A percentile compares a stretch with the other conserved stretches of the same genome.
Evolutionary conservation across 2,113 vertebrate genomes (phyloP).

Genomic region (Triplophysa tibetana): DNA sequence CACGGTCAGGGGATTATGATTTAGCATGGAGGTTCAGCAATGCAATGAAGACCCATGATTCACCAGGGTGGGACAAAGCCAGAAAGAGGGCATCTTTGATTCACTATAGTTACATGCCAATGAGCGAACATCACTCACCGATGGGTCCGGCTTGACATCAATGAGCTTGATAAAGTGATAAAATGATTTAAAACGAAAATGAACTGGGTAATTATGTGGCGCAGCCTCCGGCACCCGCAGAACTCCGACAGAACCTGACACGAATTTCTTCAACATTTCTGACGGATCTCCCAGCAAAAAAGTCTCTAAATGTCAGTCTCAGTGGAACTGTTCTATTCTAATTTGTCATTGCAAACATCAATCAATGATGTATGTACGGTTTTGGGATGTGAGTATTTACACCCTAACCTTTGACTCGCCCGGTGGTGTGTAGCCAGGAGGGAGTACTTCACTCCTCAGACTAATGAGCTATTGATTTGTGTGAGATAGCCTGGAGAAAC

Average conservation of each 20-base stretch:
- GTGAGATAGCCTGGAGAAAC: constrained; percentile 30
- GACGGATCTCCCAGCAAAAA: constrained; percentile 1
- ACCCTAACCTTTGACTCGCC: constrained; percentile 43
- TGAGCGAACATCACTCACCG: constrained; percentile 39
- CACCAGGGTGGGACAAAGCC: constrained; percentile 45
- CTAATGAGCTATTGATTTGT: constrained; percentile 53
- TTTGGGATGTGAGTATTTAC: constrained; percentile 42
- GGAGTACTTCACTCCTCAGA: constrained; percentile 44
- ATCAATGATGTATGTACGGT: constrained; percentile 34
- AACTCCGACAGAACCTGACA: constrained; percentile 21
- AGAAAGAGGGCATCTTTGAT: constrained; percentile 42
- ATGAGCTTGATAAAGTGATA: constrained; percentile 33
- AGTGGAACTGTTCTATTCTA: constrained; percentile 37
- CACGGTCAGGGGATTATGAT: constrained; percentile 59
- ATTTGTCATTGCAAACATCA: constrained; percentile 31
- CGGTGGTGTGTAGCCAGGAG: constrained; percentile 39
- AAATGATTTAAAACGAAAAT: constrained; percentile 37
- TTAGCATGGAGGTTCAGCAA: constrained; percentile 47
- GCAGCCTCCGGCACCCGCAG: constrained; percentile 13
- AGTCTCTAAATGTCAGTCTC: constrained; percentile 42
- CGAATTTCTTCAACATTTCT: constrained; percentile 7
- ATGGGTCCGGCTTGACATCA: constrained; percentile 24
- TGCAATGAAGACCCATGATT: constrained; percentile 47
- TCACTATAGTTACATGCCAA: constrained; percentile 29
- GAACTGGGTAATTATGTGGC: constrained; percentile 32